Evolutionary conservation across 1,140 invertebrate species (phyloP), one percentile per base, ranked within the genome.

Genomic region (Meloidogyne floridensis): DNA sequence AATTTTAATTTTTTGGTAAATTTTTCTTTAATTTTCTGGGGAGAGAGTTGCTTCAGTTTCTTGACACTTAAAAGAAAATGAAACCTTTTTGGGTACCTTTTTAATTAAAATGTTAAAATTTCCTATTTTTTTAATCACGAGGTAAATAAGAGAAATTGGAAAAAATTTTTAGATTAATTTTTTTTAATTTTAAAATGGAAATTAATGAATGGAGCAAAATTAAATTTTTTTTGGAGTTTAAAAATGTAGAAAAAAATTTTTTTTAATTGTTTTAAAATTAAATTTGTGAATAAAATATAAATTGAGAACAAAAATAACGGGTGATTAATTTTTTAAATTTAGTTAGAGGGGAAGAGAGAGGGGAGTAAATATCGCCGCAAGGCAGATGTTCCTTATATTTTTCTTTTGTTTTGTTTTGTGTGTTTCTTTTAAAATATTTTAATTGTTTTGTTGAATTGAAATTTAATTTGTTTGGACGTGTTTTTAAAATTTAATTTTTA

Each of bases 301-400:
- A 65, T 65, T 65, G n/a, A 18, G 15, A 65, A 65, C 59, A 65
- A 65, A 15, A 65, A 65, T 65, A 65, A 65, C n/a, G 59, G 59
- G 59, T 65, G 59, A 65, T n/a, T 65, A 65, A 6, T 65, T 65
- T 54, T 54, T 65, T 65, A 15, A 4, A 59, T 4, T 59, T 56
- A 56, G 13, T 15, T 5, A 65, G 15, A 65, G 3, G 6, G n/a
- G 15, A 65, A 65, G 15, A 65, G 59, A 65, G 6, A n/a, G 15
- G n/a, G n/a, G 15, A 65, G 59, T n/a, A 65, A n/a, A 65, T n/a
- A 65, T 65, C 59, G 59, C 59, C 59, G 59, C 59, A 65, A 65
- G 59, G 59, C 59, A 65, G 59, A 65, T 65, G 59, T 65, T 65
- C 59, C 15, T 65, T 65, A 65, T n/a, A 6, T 65, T n/a, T 59